Conservation (phyloP, 92 coral and sea anemone genomes). For the Epizoanthus ramosus region DNA sequence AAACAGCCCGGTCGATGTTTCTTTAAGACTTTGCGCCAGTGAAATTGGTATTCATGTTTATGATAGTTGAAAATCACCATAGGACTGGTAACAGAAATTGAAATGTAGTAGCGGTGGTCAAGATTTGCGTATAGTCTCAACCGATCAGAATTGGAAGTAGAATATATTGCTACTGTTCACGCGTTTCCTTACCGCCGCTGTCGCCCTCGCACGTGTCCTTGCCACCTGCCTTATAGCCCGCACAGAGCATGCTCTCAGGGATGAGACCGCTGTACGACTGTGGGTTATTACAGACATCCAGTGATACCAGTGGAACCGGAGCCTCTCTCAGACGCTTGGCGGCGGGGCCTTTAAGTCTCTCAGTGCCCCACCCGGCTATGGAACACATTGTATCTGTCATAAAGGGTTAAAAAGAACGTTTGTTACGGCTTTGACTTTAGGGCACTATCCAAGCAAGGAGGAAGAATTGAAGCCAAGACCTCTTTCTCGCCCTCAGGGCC, state of each 20-base stretch:
- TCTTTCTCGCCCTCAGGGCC: too few species aligned
- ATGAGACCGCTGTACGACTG: slow-evolving; percentile 85
- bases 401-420: not conserved
- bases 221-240: slow-evolving; percentile 91
- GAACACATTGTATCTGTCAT: slow-evolving; percentile 81
- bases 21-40: not conserved
- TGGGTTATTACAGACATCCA: slow-evolving; percentile 76
- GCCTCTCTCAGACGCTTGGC: slow-evolving; percentile 80
- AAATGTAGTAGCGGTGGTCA: too few species aligned
- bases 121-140: too few species aligned
- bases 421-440: not conserved
- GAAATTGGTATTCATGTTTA: not conserved
- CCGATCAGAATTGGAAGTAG: too few species aligned
- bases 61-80: not conserved
- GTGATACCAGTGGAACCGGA: slow-evolving; percentile 83
- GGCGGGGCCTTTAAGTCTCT: slow-evolving; percentile 68
- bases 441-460: too few species aligned
- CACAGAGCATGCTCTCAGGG: slow-evolving; percentile 85
- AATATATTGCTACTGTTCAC: not conserved
- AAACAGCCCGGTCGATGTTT: too few species aligned
- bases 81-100: too few species aligned
- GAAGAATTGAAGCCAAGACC: too few species aligned
- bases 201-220: slow-evolving; percentile 96
- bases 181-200: slow-evolving; percentile 80
- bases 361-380: slow-evolving; percentile 98